Conservation (phyloP, 2,888 invertebrate genomes). For the Diogma glabrata region DNA sequence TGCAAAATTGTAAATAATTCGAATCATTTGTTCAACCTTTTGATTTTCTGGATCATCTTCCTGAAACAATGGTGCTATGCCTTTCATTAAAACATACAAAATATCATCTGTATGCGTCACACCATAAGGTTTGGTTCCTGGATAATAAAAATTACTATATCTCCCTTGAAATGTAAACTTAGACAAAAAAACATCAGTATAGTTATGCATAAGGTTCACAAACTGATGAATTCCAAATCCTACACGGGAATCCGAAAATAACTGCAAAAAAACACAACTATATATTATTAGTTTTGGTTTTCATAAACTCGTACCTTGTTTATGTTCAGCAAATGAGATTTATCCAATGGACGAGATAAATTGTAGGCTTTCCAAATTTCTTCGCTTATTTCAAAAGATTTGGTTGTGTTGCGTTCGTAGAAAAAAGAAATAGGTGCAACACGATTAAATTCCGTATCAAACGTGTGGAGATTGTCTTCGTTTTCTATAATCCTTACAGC, state of each 20-base stretch:
- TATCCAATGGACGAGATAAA: neutral
- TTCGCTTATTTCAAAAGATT: slow-evolving; percentile 26
- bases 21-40: slow-evolving; percentile 34
- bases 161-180: slow-evolving; percentile 51
- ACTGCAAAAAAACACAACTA: too few species aligned
- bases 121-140: slow-evolving; percentile 37
- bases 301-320: too few species aligned
- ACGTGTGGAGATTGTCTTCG: slow-evolving; percentile 38
- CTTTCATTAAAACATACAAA: slow-evolving; percentile 25
- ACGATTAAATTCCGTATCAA: slow-evolving; percentile 48
- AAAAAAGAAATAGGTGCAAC: slow-evolving; percentile 53
- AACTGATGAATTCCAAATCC: slow-evolving; percentile 49
- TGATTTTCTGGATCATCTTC: slow-evolving; percentile 33
- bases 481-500: slow-evolving; percentile 44
- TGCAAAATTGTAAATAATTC: slow-evolving; percentile 37
- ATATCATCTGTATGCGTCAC: slow-evolving; percentile 19
- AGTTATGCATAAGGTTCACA: too few species aligned
- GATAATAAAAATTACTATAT: slow-evolving; percentile 44
- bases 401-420: slow-evolving; percentile 43
- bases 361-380: neutral
- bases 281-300: too few species aligned
- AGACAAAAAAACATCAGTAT: too few species aligned
- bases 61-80: too few species aligned
- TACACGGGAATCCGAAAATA: slow-evolving; percentile 48
- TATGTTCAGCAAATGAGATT: too few species aligned